phyloP scores from a whole-genome alignment of 2,888 invertebrate species.

The Diabrotica balteata region DNA sequence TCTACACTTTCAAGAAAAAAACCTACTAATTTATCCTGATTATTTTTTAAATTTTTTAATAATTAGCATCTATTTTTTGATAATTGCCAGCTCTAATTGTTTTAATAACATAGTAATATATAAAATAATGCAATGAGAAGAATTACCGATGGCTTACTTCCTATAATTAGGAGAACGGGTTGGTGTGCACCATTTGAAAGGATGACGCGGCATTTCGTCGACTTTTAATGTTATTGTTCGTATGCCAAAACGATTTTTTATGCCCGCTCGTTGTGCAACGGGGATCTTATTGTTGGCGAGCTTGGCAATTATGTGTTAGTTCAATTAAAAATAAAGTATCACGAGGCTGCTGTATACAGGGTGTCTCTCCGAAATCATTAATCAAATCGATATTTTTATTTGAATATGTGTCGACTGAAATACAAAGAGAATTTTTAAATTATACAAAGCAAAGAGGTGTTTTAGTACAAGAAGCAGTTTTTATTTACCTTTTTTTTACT shows the following conservation, averaged over 20 bases:
- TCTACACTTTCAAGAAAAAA: not conserved
- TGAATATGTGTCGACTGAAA: no score
- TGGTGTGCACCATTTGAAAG: slow-evolving; percentile 1
- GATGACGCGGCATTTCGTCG: not conserved
- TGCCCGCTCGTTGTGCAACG: not conserved
- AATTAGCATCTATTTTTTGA: not conserved
- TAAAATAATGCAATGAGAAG: not conserved
- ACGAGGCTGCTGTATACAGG: not conserved
- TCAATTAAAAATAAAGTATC: slow-evolving; percentile 1
- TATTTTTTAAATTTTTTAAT: not conserved
- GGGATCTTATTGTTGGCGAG: not conserved
- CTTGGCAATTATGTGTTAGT: not conserved
- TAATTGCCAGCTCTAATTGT: not conserved
- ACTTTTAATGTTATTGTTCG: slow-evolving; percentile 1
- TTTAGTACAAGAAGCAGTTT: no score
- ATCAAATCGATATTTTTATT: no score
- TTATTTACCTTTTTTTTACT: no score
- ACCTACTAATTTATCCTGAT: not conserved
- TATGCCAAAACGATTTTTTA: slow-evolving; percentile 3
- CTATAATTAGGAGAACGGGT: slow-evolving; percentile 4
- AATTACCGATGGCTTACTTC: slow-evolving; percentile 2
- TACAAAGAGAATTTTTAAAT: no score
- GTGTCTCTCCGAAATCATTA: slow-evolving; percentile 1
- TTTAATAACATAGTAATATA: not conserved
- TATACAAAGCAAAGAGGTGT: no score